Conservation (phyloP, 1,140 invertebrate species). For the Luehdorfia chinensis region DNA sequence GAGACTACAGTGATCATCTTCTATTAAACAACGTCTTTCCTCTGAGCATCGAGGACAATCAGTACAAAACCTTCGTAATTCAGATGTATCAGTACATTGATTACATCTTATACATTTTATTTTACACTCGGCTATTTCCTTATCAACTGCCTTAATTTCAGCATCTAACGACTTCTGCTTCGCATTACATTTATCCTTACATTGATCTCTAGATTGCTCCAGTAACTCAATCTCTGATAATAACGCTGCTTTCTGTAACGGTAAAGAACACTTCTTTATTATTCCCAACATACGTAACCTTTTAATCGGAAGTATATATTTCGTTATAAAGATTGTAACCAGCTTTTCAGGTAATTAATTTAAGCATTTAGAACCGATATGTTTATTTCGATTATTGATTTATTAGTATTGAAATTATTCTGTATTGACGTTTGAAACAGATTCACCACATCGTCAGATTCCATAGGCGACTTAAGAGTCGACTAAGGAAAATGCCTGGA, state of each 20-base stretch:
- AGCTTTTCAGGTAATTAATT: too few species aligned
- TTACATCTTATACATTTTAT: conserved; percentile 49
- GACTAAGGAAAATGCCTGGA: too few species aligned
- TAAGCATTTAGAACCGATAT: too few species aligned
- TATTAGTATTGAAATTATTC: too few species aligned
- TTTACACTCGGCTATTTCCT: conserved; percentile 41
- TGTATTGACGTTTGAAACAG: too few species aligned
- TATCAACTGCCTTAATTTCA: conserved; percentile 44
- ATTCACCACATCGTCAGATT: too few species aligned
- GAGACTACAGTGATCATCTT: conserved; percentile 36
- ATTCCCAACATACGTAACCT: too few species aligned
- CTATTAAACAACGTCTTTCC: conserved; percentile 41
- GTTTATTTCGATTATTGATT: too few species aligned
- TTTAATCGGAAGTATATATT: too few species aligned
- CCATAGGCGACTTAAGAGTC: too few species aligned
- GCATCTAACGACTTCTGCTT: conserved; percentile 41
- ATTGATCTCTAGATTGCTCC: conserved; percentile 38
- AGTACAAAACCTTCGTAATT: conserved; percentile 47
- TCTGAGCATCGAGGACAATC: conserved; percentile 58
- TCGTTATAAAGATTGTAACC: too few species aligned
- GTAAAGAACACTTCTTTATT: too few species aligned
- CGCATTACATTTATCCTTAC: conserved; percentile 46
- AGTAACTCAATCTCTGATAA: conserved; percentile 48
- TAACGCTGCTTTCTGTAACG: conserved; percentile 47
- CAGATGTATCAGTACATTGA: conserved; percentile 43